Percentiles rank a stretch among this genome's conserved stretches.
Evolutionary conservation across 2,113 vertebrate genomes (phyloP).

Genomic region (Aleadryas rufinucha): DNA sequence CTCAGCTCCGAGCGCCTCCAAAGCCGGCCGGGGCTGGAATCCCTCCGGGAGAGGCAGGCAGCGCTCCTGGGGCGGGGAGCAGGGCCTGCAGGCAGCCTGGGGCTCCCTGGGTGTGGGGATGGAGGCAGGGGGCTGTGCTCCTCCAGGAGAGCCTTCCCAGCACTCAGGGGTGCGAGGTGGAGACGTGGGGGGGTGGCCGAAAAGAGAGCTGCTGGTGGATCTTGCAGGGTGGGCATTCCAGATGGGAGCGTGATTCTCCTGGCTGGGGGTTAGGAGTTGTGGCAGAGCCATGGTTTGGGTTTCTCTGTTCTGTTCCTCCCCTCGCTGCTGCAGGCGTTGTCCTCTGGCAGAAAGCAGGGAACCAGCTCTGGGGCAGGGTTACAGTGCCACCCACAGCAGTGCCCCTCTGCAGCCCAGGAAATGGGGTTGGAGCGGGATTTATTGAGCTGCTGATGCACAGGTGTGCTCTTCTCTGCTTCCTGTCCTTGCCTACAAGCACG

Average conservation of each 20-base stretch:
- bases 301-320: background rate
- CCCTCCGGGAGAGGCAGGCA: background rate
- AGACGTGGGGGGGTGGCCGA: fast-evolving
- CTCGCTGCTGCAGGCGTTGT: fast-evolving
- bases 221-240: background rate
- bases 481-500: background rate
- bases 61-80: background rate
- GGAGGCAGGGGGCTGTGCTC: background rate
- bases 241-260: background rate
- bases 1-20: background rate
- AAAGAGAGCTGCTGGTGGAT: background rate
- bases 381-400: background rate
- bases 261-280: background rate
- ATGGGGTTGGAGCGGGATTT: background rate
- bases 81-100: background rate
- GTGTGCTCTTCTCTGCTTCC: background rate
- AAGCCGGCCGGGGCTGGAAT: background rate
- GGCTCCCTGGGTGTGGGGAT: no score
- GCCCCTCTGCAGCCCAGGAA: background rate
- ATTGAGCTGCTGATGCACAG: background rate
- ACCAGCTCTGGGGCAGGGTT: fast-evolving
- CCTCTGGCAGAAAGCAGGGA: background rate
- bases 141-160: background rate
- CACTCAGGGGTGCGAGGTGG: background rate
- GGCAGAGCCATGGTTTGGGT: background rate